Evolutionary conservation across 53 echinoderm and acorn worm genomes (phyloP).

Genomic region (Patiria pectinifera): DNA sequence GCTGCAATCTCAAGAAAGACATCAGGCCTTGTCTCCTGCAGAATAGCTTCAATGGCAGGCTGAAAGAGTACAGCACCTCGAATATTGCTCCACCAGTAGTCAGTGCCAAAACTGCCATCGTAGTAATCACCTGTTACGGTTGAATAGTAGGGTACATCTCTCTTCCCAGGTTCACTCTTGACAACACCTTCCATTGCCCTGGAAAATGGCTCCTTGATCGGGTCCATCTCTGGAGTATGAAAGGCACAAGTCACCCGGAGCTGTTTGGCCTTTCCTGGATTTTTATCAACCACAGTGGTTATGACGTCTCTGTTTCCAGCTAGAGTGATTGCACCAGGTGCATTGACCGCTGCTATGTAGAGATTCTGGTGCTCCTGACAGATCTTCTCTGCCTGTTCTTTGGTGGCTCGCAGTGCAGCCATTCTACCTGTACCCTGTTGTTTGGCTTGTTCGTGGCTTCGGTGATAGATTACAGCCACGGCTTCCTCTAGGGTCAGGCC

Average conservation of each 20-base stretch:
- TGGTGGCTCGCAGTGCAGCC: constrained; percentile 84
- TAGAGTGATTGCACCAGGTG: constrained; percentile 88
- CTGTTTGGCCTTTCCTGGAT: constrained; percentile 87
- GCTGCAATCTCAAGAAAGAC: constrained; percentile 92
- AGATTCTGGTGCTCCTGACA: constrained; percentile 79
- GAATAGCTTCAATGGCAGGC: constrained; percentile 80
- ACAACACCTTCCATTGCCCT: constrained; percentile 85
- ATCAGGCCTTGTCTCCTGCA: constrained; percentile 77
- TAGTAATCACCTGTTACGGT: constrained; percentile 86
- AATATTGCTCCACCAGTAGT: constrained; percentile 98
- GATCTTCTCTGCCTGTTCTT: constrained; percentile 78
- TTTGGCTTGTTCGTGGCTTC: constrained; percentile 91
- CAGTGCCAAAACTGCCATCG: constrained; percentile 86
- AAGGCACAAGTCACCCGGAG: constrained; percentile 91
- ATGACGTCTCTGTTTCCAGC: constrained; percentile 84
- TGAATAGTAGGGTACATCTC: constrained; percentile 84
- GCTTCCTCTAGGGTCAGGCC: constrained; percentile 95
- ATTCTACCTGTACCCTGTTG: constrained; percentile 93
- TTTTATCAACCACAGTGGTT: constrained; percentile 77
- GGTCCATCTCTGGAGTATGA: constrained; percentile 97
- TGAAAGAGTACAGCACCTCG: constrained; percentile 89
- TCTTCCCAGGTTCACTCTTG: constrained; percentile 68
- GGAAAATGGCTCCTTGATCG: constrained; percentile 87
- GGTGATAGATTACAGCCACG: constrained; percentile 85
- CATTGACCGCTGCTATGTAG: constrained; percentile 94